Evolutionary conservation across 2,888 invertebrate genomes (phyloP), one percentile per base, ranked within the genome.

Genomic region (Phragmatobia fuliginosa): DNA sequence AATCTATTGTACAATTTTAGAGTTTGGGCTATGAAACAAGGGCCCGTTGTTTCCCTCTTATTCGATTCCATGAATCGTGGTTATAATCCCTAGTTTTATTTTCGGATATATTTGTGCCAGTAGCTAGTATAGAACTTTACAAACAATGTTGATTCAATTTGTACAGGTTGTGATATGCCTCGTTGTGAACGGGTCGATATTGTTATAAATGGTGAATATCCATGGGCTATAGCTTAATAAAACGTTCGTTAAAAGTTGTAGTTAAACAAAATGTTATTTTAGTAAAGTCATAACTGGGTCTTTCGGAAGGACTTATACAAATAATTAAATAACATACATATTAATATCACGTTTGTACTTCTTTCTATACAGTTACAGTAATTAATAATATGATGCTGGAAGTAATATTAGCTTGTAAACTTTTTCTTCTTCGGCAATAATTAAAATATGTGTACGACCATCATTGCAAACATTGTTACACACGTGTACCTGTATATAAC

Each of bases 141-240:
- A 94, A 94, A 94, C 94, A 93, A 94, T 94, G 94, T 94, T 94
- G 92, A 93, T 94, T 94, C 94, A 95, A 95, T 94, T 95, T 92
- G 93, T 94, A 94, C 94, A 93, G 95, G 95, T 95, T 95, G 95
- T 95, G 95, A 95, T 94, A 94, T 89, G 92, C 93, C 94, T 93
- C 94, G 95, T 95, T 95, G 92, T 92, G 91, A 95, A 94, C 95
- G 95, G 91, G 94, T 93, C 93, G 93, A 94, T 94, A 94, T 94
- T 94, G 95, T 95, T 95, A 94, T 94, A 93, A 93, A 94, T 94
- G 92, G 91, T 94, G 90, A 94, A 92, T 92, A 93, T 91, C 94
- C 94, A 93, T 89, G 56, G 92, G 92, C 94, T 94, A 93, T 93
- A 94, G 93, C 94, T 93, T 94, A 94, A 93, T 92, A 90, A 94